Conservation (phyloP, 2,113 vertebrate species). For the Fukomys damarensis region DNA sequence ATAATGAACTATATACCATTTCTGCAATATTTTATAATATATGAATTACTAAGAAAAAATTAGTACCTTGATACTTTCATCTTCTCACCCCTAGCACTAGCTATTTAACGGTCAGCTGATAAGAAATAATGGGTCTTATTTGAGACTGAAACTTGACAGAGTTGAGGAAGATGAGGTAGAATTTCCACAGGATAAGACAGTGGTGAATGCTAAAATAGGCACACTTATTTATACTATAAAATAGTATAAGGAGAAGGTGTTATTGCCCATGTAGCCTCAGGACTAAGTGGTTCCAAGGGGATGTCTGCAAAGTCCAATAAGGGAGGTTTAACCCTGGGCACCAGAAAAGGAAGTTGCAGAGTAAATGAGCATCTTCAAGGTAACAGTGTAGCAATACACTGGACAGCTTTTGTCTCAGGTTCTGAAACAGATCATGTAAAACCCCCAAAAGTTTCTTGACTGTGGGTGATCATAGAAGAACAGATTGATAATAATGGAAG, state of each 20-base stretch:
- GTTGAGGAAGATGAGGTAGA: background rate
- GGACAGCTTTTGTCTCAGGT: background rate
- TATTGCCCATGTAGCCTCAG: background rate
- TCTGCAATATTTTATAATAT: background rate
- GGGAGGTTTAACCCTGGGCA: background rate
- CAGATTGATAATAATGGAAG: background rate
- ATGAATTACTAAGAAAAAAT: background rate
- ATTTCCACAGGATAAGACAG: background rate
- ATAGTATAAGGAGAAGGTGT: background rate
- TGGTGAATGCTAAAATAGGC: background rate
- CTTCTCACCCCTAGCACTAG: rapidly evolving
- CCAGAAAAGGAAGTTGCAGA: background rate
- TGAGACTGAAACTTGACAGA: background rate
- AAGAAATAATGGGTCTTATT: background rate
- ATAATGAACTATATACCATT: background rate
- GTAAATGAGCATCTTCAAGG: background rate
- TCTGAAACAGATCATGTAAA: background rate
- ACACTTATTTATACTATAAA: too few species aligned
- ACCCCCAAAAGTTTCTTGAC: background rate
- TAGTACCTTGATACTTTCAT: background rate
- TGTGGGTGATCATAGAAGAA: background rate
- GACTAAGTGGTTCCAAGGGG: background rate
- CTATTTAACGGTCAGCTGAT: background rate
- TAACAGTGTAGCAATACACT: background rate
- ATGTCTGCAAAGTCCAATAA: background rate